Conservation (phyloP, 2,797 vertebrate genomes). For the Kryptopterus vitreolus region DNA sequence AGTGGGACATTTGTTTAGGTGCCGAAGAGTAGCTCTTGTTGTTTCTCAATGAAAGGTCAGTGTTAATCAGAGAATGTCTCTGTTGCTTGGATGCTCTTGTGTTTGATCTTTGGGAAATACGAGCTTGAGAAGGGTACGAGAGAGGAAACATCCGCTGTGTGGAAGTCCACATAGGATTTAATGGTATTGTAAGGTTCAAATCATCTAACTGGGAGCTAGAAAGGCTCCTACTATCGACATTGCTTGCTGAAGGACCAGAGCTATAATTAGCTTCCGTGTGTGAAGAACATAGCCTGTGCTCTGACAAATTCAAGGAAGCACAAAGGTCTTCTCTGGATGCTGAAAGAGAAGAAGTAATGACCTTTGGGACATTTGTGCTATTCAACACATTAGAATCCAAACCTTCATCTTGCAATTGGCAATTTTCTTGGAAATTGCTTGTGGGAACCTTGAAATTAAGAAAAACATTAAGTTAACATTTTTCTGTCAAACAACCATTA, state of each 20-base stretch:
- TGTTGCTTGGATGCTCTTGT: not conserved
- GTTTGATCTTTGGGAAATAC: slow-evolving; percentile 34
- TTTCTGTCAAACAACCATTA: not conserved
- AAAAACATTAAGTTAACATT: not conserved
- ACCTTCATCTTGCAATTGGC: slow-evolving; percentile 32
- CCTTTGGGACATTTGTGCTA: slow-evolving; percentile 19
- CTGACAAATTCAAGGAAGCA: slow-evolving; percentile 50
- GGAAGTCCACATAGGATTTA: slow-evolving; percentile 59
- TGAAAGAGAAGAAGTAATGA: slow-evolving; percentile 39
- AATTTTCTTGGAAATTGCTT: slow-evolving; percentile 20
- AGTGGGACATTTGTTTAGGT: slow-evolving; percentile 62
- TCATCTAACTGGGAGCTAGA: slow-evolving; percentile 60
- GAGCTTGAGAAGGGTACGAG: slow-evolving; percentile 49
- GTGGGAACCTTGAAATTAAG: slow-evolving; percentile 26
- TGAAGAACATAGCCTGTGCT: slow-evolving; percentile 48
- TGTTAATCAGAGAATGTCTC: slow-evolving; percentile 24
- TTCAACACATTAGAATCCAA: slow-evolving; percentile 30
- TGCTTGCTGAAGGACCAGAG: slow-evolving; percentile 30
- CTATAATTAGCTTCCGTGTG: slow-evolving; percentile 29
- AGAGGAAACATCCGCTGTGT: slow-evolving; percentile 54
- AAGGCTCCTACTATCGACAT: slow-evolving; percentile 52
- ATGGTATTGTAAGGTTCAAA: slow-evolving; percentile 55
- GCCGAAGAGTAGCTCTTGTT: slow-evolving; percentile 39
- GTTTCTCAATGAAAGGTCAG: slow-evolving; percentile 26
- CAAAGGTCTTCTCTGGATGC: slow-evolving; percentile 48